Percentiles rank a stretch among this genome's conserved stretches.
Conservation (phyloP, 2,113 vertebrate genomes). For the Vidua chalybeata region DNA sequence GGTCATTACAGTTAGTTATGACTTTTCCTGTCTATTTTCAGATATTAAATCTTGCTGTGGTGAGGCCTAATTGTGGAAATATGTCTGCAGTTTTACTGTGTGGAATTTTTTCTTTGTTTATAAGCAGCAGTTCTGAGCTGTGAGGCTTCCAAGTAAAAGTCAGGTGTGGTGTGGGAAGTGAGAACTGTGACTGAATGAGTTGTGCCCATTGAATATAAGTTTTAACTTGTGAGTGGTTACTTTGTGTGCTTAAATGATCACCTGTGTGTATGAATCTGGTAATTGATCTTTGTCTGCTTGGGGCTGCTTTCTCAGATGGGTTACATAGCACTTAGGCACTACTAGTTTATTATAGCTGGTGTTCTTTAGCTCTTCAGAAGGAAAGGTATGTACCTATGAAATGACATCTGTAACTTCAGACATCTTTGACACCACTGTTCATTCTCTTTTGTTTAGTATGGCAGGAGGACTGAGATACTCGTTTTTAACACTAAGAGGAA, state of each 20-base stretch:
- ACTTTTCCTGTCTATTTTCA: neutral
- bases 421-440: neutral
- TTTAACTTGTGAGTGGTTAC: neutral
- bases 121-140: neutral
- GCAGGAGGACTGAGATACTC: constrained; percentile 87
- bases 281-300: neutral
- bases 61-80: neutral
- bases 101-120: neutral
- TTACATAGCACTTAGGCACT: neutral
- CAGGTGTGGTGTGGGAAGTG: neutral
- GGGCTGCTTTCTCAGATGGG: neutral
- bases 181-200: neutral
- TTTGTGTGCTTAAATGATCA: neutral
- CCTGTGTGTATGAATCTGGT: neutral
- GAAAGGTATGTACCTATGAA: neutral
- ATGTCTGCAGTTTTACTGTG: neutral
- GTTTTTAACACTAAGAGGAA: constrained; percentile 78
- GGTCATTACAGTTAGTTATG: neutral
- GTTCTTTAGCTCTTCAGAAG: neutral
- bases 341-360: neutral
- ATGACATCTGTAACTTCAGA: neutral
- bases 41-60: neutral
- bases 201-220: neutral
- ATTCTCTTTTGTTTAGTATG: constrained; percentile 75
- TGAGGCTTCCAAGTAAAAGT: neutral